phyloP scores from a whole-genome alignment of 1,140 invertebrate genomes.

The Pseudobourletiella spinata region DNA sequence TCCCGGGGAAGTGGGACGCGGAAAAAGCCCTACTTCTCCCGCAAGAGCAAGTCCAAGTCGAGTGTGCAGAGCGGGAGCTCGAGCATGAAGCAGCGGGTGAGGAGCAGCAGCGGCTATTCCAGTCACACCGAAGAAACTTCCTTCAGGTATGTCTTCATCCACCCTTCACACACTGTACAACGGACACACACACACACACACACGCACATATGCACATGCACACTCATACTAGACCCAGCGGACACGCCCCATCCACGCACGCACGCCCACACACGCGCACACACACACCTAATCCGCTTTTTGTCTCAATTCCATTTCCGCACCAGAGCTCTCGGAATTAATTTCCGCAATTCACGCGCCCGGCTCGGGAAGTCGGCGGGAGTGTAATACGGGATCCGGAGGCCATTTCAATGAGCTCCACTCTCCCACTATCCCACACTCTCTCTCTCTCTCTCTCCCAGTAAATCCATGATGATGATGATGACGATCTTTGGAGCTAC shows the following conservation, averaged over 20 bases:
- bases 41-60: constrained; percentile 33
- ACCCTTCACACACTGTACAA: no score
- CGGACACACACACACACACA: not conserved
- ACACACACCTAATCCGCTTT: no score
- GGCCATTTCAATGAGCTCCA: no score
- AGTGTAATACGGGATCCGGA: no score
- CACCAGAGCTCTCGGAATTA: no score
- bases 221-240: not conserved
- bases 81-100: constrained; percentile 52
- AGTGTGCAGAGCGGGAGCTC: constrained; percentile 29
- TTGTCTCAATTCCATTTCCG: no score
- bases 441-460: no score
- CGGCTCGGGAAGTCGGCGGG: no score
- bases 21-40: constrained; percentile 29
- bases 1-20: constrained; percentile 8
- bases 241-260: not conserved
- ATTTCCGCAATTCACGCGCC: no score
- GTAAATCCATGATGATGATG: no score
- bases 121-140: constrained; percentile 70
- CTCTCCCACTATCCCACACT: no score
- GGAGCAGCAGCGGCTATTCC: constrained; percentile 63
- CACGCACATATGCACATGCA: not conserved
- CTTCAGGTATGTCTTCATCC: constrained; percentile 54
- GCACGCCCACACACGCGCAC: not conserved
- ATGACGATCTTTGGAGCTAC: no score